Evolutionary conservation across 2,888 invertebrate genomes (phyloP).

Genomic region (Vanessa cardui): DNA sequence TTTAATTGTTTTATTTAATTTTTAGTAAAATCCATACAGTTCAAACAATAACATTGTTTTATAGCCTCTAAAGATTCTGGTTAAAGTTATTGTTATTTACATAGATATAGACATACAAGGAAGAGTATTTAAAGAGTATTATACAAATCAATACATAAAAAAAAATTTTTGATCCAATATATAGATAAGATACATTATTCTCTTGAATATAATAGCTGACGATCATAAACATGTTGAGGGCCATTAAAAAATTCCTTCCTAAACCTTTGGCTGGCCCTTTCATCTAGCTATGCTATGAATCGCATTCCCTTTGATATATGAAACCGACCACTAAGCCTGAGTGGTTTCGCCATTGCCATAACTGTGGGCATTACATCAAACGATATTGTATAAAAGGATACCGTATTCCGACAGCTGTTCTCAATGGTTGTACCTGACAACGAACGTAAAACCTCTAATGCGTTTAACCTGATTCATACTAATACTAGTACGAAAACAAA

Average conservation of each 20-base stretch:
- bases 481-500: too few relatives aligned
- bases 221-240: neutral
- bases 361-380: slow-evolving; percentile 14
- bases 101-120: too few relatives aligned
- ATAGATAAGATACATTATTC: too few relatives aligned
- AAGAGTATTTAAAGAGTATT: too few relatives aligned
- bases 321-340: slow-evolving; percentile 12
- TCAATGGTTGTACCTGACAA: neutral
- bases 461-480: neutral
- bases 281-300: neutral
- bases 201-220: neutral
- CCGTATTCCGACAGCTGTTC: neutral
- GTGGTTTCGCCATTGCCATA: slow-evolving; percentile 7
- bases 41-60: too few relatives aligned
- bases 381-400: slow-evolving; percentile 2
- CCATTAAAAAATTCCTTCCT: slow-evolving; percentile 6
- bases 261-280: neutral
- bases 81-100: too few relatives aligned
- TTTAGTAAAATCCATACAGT: too few relatives aligned
- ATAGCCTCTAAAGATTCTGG: too few relatives aligned
- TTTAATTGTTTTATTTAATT: too few relatives aligned
- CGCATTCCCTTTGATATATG: slow-evolving; percentile 10
- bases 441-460: neutral
- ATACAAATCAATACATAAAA: too few relatives aligned
- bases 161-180: too few relatives aligned